Evolutionary conservation across 2,888 invertebrate species (phyloP), one percentile per base, ranked within the genome.

Genomic region (Sialis lutaria): DNA sequence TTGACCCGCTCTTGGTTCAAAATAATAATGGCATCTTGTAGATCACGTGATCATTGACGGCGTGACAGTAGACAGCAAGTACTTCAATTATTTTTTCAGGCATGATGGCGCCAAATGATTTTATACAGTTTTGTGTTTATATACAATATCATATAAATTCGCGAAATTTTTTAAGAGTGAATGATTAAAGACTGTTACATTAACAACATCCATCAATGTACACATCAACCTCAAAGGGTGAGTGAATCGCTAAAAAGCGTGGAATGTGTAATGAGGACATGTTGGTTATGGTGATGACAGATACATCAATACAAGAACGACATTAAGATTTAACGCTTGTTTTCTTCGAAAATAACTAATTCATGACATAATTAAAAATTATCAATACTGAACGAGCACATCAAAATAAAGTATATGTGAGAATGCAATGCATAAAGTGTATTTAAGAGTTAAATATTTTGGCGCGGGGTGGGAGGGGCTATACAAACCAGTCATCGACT

Each of bases 51-150:
- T 57, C 55, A 50, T 42, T 47, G 56, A 56, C 55, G 58, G 57
- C 58, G 56, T 45, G 45, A 45, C 45, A 45, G 45, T 33, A 45
- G 40, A 45, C 33, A 56, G 13, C 49, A 52, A 54, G 55, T 53
- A 57, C 56, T 55, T 58, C 61, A 67, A 67, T 69, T 66, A 66
- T 67, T 68, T 67, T 67, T 67, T 66, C 62, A 64, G 64, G 64
- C 64, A 69, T 67, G 68, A 70, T 71, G 72, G 72, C 72, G 71
- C 71, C 70, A 71, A 70, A 68, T 61, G 62, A 62, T 62, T 61
- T 61, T 61, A 62, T 62, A 57, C 58, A 61, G 62, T 62, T 65
- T 64, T 61, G 64, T 66, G 62, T 60, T 60, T 63, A 63, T 63
- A 61, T 57, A 60, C 58, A 57, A 32, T 13, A 30, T 31, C 40